Base-by-base conservation (phyloP, 2,888 invertebrate species). In the Diaphora mendica region DNA sequence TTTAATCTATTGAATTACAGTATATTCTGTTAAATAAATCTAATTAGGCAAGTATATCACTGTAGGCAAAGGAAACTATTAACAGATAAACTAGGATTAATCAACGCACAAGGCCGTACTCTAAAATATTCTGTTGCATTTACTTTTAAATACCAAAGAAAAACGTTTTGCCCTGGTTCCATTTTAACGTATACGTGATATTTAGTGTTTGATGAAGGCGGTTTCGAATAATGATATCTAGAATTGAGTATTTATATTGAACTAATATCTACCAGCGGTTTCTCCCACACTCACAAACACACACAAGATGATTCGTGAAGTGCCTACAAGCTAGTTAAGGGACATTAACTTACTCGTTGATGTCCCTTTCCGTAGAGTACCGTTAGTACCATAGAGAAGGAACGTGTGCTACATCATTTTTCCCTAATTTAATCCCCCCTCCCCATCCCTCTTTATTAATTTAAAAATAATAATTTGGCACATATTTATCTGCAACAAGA, bases 101-200 rank as follows among this genome's bases (percentile, higher is more conserved):
- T 35, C 20, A 62, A 62, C 39, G 48, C 35, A 42, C 70, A 70
- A 70, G 62, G 70, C 26, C 33, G 11, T 5, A 69, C 69, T 30
- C 13, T 30, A 62, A 67, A 30, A 67, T 42, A 44, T 44, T 67
- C 48, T 9, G 26, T n/a, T 44, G 17, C 67, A 30, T 67, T 44
- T 26, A 42, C 26, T 67, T 26, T 42, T 69, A 62, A 62, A 42
- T 42, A 26, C 13, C 9, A 11, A 68, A 69, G 59, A 17, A 59
- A 69, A 69, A 69, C 62, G 39, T 17, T 62, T 59, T 62, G 69
- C 11, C 62, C 69, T 69, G 42, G 59, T 55, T 69, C 39, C 69
- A 62, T 59, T 59, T 30, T 26, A 69, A 17, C 20, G 33, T 30
- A 64, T 23, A 59, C 59, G 26, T 26, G 59, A 0, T 9, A 26